These are phyloP conservation scores for Desmophyllum pertusum DNA, from an alignment of 92 coral and sea anemone species.

Conservation along the genomic window DNA sequence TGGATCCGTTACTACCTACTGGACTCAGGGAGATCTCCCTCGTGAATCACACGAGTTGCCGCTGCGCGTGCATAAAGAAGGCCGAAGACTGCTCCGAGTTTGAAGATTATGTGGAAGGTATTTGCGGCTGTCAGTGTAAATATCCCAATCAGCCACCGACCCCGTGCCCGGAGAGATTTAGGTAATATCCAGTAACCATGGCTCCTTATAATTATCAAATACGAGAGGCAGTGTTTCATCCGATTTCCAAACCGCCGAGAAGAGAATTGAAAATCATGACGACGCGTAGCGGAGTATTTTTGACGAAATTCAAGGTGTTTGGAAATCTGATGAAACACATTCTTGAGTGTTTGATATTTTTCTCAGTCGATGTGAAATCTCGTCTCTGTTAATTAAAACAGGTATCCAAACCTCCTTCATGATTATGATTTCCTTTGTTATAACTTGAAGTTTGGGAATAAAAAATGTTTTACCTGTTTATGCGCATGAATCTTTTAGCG, in stretches of 20 bases:
- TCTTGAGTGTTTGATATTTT: not conserved
- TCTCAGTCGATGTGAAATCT: no score
- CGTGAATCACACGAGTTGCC: conserved; percentile 56
- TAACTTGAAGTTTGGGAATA: no score
- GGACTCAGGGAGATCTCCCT: not conserved
- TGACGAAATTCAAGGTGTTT: conserved; percentile 4
- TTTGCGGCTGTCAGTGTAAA: conserved; percentile 35
- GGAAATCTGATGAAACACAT: not conserved
- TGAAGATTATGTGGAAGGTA: conserved; percentile 15
- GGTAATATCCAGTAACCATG: no score
- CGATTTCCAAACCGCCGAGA: no score
- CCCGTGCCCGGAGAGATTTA: conserved; percentile 33
- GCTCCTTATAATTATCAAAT: no score
- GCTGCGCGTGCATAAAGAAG: conserved; percentile 28
- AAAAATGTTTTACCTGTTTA: not conserved
- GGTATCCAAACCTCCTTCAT: no score
- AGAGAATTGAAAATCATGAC: no score
- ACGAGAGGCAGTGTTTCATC: no score
- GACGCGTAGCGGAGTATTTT: no score
- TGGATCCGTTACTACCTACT: not conserved
- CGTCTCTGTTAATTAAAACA: no score
- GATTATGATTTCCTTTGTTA: no score
- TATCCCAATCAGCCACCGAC: conserved; percentile 32
- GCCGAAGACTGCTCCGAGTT: conserved; percentile 27
- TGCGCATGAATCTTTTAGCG: not conserved